Evolutionary conservation across 2,113 vertebrate species (phyloP).

Genomic region (Pachyramphus minor): DNA sequence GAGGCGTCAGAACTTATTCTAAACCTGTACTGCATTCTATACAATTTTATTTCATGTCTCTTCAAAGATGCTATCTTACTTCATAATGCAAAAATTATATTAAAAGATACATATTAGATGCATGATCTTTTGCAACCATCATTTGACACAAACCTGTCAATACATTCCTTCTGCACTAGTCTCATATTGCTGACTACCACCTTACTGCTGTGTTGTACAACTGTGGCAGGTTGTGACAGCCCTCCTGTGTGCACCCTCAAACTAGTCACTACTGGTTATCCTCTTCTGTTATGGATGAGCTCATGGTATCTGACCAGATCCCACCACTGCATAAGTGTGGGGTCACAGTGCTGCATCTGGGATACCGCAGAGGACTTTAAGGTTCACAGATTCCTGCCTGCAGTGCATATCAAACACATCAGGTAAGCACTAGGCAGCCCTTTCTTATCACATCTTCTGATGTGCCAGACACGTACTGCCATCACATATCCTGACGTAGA

Average conservation of each 20-base stretch:
- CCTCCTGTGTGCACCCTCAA: not conserved
- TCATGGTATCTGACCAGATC: not conserved
- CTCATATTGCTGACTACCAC: not conserved
- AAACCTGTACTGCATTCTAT: not conserved
- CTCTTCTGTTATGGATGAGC: not conserved
- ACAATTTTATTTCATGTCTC: not conserved
- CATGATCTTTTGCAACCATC: not conserved
- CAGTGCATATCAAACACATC: rapidly evolving
- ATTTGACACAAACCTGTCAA: not conserved
- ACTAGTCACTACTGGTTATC: not conserved
- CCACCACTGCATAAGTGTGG: not conserved
- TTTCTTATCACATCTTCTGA: not conserved
- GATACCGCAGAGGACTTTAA: rapidly evolving
- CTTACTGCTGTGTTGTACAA: not conserved
- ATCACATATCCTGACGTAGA: not conserved
- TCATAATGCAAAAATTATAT: not conserved
- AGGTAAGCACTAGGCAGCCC: not conserved
- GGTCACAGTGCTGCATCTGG: not conserved
- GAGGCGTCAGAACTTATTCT: not conserved
- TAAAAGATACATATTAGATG: not conserved
- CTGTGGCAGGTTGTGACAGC: not conserved
- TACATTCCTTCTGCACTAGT: not conserved
- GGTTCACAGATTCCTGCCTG: not conserved
- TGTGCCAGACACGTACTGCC: not conserved
- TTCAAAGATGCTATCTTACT: not conserved